Evolutionary conservation across 2,888 invertebrate genomes (phyloP), one percentile per base, ranked within the genome.

Genomic region (Yponomeuta cagnagella): DNA sequence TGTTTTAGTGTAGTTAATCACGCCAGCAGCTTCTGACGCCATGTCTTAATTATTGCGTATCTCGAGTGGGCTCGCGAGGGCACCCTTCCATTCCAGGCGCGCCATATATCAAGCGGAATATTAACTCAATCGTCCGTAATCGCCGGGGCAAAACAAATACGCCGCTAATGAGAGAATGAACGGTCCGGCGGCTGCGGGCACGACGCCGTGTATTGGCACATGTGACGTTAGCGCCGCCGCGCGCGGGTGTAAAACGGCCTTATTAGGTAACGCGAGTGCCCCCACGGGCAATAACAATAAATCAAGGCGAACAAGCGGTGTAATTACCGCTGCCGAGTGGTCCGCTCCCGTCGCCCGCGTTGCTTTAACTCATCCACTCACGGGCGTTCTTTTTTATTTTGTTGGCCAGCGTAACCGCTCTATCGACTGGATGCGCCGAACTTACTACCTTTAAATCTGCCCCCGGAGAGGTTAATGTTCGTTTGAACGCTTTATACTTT

Each of bases 241-340:
- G 82, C 86, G 83, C 86, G 87, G 83, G 87, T 89, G 90, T 88
- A 89, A 90, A 91, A 90, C 87, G 90, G 86, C 90, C 91, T 92
- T 92, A 91, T 92, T 92, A 91, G 89, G 91, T 91, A 90, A 88
- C 90, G 86, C 89, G 90, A 88, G 90, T 90, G 84, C 89, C 52
- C 91, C 90, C 88, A 87, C 88, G 89, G 89, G 92, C 92, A 93
- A 93, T 93, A 93, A 93, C 92, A 90, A 90, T 93, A 92, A 93
- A 90, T 90, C 91, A 93, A 88, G 88, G 87, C 89, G 90, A 92
- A 91, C 93, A 92, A 93, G 92, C 93, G 90, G 89, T 89, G 92
- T 93, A 93, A 93, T 93, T 93, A 93, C 93, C 89, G 87, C 80
- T 85, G 89, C 84, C 85, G 87, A 87, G 88, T 90, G 90, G 89